Base-by-base conservation (phyloP, 2,113 vertebrate genomes). In the Pithys albifrons region DNA sequence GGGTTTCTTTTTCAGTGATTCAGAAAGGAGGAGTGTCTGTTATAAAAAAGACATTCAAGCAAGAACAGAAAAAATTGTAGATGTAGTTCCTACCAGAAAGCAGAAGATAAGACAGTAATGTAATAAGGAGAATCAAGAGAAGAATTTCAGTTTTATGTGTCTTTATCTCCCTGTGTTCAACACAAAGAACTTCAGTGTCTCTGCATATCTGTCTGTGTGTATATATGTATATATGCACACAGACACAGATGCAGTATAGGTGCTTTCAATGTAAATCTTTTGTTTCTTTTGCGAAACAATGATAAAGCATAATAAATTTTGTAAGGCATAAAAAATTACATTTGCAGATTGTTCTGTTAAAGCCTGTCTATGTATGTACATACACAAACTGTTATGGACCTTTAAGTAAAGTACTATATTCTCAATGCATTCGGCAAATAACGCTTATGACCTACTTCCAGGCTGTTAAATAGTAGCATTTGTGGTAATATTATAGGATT, bases 181-280 rank as follows among this genome's bases (percentile, higher is more conserved):
- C 5, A 17, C 13, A 41, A 54, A 64, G 9, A 45, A 73, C 39
- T 82, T 19, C 3, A 6, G 1, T 51, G 9, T 71, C 20, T 73
- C 1, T 57, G 3, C 23, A 6, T 35, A 3, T 51, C 1, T 35
- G 10, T 37, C 0, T 51, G 6, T 75, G 7, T 43, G 7, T 43
- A 7, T 48, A 10, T 24, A 28, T 4, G 28, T 6, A 31, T 6
- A 24, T 3, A 23, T 29, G 41, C 41, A 43, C 41, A 43, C 41
- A 43, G 41, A n/a, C 1, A 7, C 2, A 54, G 19, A 2, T 62
- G 49, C 25, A 62, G 8, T 39, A 81, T 65, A 49, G 33, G 45
- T 54, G 14, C 10, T 67, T 46, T 59, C 52, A 37, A 6, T 29
- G 5, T 48, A 67, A 92, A 37, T 45, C 35, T 41, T 87, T 78